These are phyloP conservation scores for Pedicia rivosa DNA, from an alignment of 2,888 invertebrate genomes.

Conservation along the genomic window DNA sequence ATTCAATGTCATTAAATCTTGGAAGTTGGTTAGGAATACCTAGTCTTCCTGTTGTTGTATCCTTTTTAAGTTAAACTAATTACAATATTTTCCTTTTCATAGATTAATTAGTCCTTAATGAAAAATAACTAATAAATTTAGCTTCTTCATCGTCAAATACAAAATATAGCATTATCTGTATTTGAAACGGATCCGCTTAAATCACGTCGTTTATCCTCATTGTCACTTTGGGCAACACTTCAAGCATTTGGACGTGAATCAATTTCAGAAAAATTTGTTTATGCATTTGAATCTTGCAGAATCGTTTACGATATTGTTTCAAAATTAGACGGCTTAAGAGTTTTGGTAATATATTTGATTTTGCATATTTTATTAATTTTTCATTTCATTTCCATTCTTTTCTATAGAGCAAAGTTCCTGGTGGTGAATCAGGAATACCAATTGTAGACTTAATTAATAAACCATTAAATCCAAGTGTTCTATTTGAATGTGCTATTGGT, in stretches of 20 bases:
- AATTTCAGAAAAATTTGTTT: constrained; percentile 50
- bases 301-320: constrained; percentile 31
- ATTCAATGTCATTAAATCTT: constrained; percentile 80
- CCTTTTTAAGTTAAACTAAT: not conserved
- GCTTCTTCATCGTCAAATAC: constrained; percentile 28
- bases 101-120: constrained; percentile 14
- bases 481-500: constrained; percentile 63
- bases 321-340: constrained; percentile 47
- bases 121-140: constrained; percentile 13
- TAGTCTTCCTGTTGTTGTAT: constrained; percentile 75
- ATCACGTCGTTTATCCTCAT: constrained; percentile 45
- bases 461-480: constrained; percentile 41
- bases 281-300: constrained; percentile 58
- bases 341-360: constrained; percentile 46
- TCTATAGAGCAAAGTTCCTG: not conserved
- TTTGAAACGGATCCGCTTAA: constrained; percentile 31
- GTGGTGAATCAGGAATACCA: constrained; percentile 19
- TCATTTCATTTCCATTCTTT: constrained; percentile 16
- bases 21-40: constrained; percentile 88
- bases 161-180: constrained; percentile 25
- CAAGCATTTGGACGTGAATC: constrained; percentile 56
- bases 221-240: constrained; percentile 73
- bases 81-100: constrained; percentile 1
- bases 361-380: constrained; percentile 9
- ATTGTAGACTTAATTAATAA: constrained; percentile 43